Conservation (phyloP, 2,797 vertebrate species). For the Salmo trutta region DNA sequence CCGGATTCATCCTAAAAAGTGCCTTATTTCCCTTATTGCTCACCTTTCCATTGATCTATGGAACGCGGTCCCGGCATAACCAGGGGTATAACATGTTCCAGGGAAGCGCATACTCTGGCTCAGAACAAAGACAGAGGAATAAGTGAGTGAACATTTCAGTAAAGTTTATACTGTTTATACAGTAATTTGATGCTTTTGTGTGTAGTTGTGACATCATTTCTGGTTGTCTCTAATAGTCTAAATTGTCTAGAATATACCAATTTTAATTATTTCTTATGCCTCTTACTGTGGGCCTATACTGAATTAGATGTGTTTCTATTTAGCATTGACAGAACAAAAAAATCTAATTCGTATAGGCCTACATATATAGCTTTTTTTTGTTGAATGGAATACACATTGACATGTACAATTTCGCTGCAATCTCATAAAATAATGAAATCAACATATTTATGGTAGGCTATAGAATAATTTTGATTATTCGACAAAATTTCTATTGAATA, state of each 20-base stretch:
- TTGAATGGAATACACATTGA: too few species aligned
- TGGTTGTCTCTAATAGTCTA: neutral
- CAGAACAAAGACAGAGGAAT: conserved; percentile 66
- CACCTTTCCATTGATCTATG: conserved; percentile 52
- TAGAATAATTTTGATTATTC: too few species aligned
- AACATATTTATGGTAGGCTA: neutral
- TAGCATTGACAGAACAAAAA: too few species aligned
- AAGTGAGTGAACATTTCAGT: conserved; percentile 69
- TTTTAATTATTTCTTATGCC: neutral
- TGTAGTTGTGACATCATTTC: neutral
- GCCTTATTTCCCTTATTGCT: conserved; percentile 45
- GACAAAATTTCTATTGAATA: neutral
- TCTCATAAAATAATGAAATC: too few species aligned
- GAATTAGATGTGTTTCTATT: too few species aligned
- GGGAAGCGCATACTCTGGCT: conserved; percentile 60
- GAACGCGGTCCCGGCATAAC: conserved; percentile 58
- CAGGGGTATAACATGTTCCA: conserved; percentile 62
- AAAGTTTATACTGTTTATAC: neutral
- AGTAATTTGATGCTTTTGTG: neutral
- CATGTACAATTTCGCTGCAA: too few species aligned
- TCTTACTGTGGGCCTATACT: too few species aligned
- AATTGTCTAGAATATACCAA: neutral
- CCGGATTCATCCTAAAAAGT: conserved; percentile 19
- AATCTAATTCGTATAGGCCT: too few species aligned
- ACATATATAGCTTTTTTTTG: too few species aligned